Evolutionary conservation across 2,888 invertebrate species (phyloP).

Genomic region (Heliothis peltigera): DNA sequence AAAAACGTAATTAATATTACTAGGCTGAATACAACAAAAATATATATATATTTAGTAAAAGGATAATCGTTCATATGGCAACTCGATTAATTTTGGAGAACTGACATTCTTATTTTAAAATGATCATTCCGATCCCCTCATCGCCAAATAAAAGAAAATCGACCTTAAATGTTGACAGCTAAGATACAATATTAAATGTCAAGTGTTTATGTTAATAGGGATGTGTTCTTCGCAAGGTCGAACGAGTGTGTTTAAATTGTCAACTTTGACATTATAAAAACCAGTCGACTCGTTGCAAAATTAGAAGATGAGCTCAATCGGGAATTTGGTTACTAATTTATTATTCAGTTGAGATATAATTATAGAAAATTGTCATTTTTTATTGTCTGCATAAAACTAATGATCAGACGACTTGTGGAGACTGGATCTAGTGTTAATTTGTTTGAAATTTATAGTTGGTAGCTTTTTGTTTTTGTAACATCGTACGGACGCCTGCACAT

Average conservation of each 20-base stretch:
- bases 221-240: conserved; percentile 75
- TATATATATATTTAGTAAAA: background rate
- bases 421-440: background rate
- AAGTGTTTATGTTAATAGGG: conserved; percentile 55
- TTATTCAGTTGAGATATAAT: conserved; percentile 20
- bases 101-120: conserved; percentile 28
- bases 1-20: background rate
- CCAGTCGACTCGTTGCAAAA: conserved; percentile 69
- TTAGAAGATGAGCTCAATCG: conserved; percentile 57
- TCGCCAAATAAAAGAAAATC: conserved; percentile 37
- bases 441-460: background rate
- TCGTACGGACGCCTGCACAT: too few relatives aligned
- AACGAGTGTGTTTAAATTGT: conserved; percentile 63
- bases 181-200: conserved; percentile 53
- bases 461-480: too few relatives aligned
- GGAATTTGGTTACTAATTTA: conserved; percentile 28
- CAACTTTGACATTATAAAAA: conserved; percentile 82
- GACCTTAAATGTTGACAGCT: conserved; percentile 28
- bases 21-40: background rate
- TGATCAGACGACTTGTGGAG: background rate
- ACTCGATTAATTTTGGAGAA: conserved; percentile 16
- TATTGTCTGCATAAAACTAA: conserved; percentile 1
- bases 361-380: conserved; percentile 13
- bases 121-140: background rate
- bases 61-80: conserved; percentile 6